Percentiles rank a stretch among this genome's conserved stretches.
These are phyloP conservation scores for Channa maculata DNA, from an alignment of 2,113 vertebrate genomes.

Conservation along the genomic window DNA sequence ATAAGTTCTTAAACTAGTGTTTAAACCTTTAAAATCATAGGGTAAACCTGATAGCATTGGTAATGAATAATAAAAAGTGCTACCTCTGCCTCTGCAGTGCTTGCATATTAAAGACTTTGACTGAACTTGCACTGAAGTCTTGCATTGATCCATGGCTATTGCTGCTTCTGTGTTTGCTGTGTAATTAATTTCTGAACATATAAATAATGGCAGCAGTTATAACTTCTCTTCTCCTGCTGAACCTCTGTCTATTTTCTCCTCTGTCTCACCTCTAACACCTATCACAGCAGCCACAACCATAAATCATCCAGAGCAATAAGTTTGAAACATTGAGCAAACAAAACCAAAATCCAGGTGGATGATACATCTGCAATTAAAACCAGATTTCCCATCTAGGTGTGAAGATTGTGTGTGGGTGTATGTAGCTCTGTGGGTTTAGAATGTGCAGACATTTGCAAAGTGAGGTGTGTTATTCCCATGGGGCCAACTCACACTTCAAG, in stretches of 20 bases:
- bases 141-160: constrained; percentile 55
- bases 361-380: constrained; percentile 36
- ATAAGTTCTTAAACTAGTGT: too few relatives aligned
- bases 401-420: constrained; percentile 24
- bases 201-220: constrained; percentile 55
- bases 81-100: constrained; percentile 16
- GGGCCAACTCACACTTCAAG: constrained; percentile 18
- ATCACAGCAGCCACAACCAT: constrained; percentile 4
- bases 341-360: constrained; percentile 20
- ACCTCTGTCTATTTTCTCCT: constrained; percentile 7
- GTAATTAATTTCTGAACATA: constrained; percentile 61
- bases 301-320: constrained; percentile 22
- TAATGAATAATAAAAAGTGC: background rate
- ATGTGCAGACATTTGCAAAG: too few relatives aligned
- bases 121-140: constrained; percentile 10
- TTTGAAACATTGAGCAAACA: constrained; percentile 38
- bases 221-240: background rate
- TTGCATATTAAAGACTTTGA: constrained; percentile 23
- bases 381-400: constrained; percentile 7
- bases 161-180: constrained; percentile 29
- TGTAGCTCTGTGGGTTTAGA: constrained; percentile 27
- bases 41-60: background rate
- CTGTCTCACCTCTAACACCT: constrained; percentile 4
- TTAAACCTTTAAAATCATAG: too few relatives aligned
- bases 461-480: background rate